phyloP scores from a whole-genome alignment of 2,888 invertebrate genomes.

The Volucella inanis region DNA sequence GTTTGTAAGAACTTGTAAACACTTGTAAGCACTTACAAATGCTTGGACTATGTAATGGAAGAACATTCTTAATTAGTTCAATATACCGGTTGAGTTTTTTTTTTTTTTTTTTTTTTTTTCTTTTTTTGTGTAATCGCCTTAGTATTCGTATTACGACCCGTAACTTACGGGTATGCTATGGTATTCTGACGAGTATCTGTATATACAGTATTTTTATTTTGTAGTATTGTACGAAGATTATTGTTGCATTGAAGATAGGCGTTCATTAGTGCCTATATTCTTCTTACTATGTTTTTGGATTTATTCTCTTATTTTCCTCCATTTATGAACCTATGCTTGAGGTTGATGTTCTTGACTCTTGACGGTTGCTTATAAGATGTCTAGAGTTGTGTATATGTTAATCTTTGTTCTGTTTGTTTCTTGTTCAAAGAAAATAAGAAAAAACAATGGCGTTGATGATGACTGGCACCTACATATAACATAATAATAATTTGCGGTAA shows the following conservation, averaged over 20 bases:
- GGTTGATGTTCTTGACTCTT: too few relatives aligned
- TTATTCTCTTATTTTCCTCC: constrained; percentile 46
- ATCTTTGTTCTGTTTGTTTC: too few relatives aligned
- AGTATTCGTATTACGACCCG: constrained; percentile 5
- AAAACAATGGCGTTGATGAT: too few relatives aligned
- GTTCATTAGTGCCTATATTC: constrained; percentile 55
- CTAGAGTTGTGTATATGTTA: too few relatives aligned
- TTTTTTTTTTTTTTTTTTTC: constrained; percentile 7
- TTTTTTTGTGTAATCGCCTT: not conserved
- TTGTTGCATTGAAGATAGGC: constrained; percentile 37
- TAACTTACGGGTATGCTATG: not conserved
- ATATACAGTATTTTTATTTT: not conserved
- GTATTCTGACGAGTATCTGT: too few relatives aligned
- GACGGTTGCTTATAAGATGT: too few relatives aligned
- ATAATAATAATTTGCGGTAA: too few relatives aligned
- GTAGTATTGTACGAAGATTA: constrained; percentile 1
- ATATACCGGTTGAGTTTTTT: constrained; percentile 22
- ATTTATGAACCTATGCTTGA: too few relatives aligned
- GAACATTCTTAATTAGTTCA: constrained; percentile 51
- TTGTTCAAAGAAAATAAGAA: too few relatives aligned
- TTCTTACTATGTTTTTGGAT: constrained; percentile 43
- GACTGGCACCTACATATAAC: too few relatives aligned
- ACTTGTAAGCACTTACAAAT: constrained; percentile 3
- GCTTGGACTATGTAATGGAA: constrained; percentile 26
- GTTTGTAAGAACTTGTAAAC: not conserved